Conservation (phyloP, 2,888 invertebrate species). For the Acanthosoma haemorrhoidale region DNA sequence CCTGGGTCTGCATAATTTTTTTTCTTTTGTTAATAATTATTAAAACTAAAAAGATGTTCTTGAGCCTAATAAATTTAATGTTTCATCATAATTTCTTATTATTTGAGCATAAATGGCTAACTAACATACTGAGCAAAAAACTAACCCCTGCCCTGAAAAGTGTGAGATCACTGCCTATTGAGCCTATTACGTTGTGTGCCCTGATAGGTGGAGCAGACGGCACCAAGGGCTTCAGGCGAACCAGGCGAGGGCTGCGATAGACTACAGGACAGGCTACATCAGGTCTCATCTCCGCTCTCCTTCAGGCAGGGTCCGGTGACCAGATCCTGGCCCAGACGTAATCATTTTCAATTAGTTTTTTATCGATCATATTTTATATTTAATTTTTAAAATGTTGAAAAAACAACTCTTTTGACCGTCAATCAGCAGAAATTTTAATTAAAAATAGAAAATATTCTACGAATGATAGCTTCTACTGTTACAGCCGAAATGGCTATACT, state of each 20-base stretch:
- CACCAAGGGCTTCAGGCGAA: constrained; percentile 54
- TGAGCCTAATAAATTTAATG: too few relatives aligned
- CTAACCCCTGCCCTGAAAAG: neutral
- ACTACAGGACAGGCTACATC: constrained; percentile 82
- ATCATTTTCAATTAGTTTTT: neutral
- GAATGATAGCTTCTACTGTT: too few relatives aligned
- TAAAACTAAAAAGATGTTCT: too few relatives aligned
- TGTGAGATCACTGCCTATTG: neutral
- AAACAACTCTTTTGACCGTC: too few relatives aligned
- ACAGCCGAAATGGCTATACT: too few relatives aligned
- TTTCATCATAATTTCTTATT: too few relatives aligned
- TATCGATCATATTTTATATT: neutral
- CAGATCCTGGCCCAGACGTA: constrained; percentile 42
- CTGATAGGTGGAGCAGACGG: constrained; percentile 73
- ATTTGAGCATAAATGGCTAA: too few relatives aligned
- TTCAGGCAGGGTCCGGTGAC: constrained; percentile 89
- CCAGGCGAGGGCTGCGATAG: constrained; percentile 60
- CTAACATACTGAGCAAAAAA: too few relatives aligned
- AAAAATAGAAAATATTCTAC: too few relatives aligned
- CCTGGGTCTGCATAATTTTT: too few relatives aligned
- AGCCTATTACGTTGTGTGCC: neutral
- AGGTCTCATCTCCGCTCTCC: constrained; percentile 87
- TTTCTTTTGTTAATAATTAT: too few relatives aligned
- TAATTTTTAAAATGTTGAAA: neutral
- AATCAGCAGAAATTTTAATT: too few relatives aligned